Base-by-base conservation (phyloP, 1,140 invertebrate genomes). In the Formica selysi region DNA sequence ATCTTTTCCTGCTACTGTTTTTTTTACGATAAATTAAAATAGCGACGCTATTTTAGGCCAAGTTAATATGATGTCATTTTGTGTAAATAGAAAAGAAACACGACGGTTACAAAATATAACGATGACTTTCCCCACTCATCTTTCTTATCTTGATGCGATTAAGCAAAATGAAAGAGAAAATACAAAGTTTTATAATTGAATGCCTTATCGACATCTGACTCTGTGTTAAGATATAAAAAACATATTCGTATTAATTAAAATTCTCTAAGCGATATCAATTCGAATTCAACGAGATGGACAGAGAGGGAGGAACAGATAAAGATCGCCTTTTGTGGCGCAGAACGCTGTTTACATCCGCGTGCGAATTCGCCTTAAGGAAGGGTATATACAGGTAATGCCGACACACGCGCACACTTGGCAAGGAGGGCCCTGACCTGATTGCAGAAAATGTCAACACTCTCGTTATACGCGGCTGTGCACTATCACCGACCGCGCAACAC, bases 401-500 rank as follows among this genome's bases (percentile, higher is more conserved):
- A 78, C 86, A 89, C 62, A 29, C 62, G 32, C 62, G 54, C 36
- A 71, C 36, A 76, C 67, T 84, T 83, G 74, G 70, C 87, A 65
- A 89, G 88, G 90, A 51, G 64, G 92, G 93, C 94, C 94, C 93
- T 95, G 94, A 95, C 94, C 94, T 91, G 93, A 93, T 94, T 95
- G 93, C 91, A 93, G 93, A 94, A 95, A 95, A 95, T 95, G 94
- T 95, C 94, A 95, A 95, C 94, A 94, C 91, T 92, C 90, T 90
- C 90, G 90, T 93, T 92, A 19, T 16, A 91, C 89, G 91, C 92
- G 89, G 88, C 90, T 89, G 89, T 88, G 92, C 90, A 87, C 92
- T 91, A 92, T 87, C 88, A 84, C 88, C 86, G 74, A 73, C 71
- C 68, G 71, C 44, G 57, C 85, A 78, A 76, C 62, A 80, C 51